Evolutionary conservation across 64 coral and sea anemone species (phyloP), one percentile per base, ranked within the genome.

Genomic region (Actinia equina): DNA sequence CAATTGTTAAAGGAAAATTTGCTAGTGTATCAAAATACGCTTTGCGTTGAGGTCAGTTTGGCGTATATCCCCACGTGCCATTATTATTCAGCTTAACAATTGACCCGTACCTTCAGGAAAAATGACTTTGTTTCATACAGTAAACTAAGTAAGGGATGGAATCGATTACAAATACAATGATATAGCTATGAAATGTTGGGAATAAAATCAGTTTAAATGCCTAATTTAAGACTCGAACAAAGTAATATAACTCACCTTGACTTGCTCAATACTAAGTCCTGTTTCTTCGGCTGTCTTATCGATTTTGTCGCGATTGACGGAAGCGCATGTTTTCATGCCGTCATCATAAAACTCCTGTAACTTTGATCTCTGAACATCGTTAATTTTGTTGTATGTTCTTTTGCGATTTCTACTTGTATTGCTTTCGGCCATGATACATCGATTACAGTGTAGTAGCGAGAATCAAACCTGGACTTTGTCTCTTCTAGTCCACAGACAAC

Each of bases 241-340:
- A n/a, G n/a, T n/a, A n/a, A n/a, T n/a, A n/a, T n/a, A 87, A 77
- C 87, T 77, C 18, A 87, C 89, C 89, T 86, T 91, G 17, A 91
- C 89, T 82, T 91, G 84, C 84, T 87, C 89, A 79, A 86, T 91
- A 43, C 84, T 82, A 0, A 86, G 84, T 26, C 89, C 84, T 55
- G 84, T 91, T 91, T 91, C 89, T 86, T 91, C 84, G 43, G 77
- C 84, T 71, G 76, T 76, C 27, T 63, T 69, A 82, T 54, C 59
- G 87, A 91, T 86, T 82, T 80, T 91, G 11, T 52, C 43, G 22
- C 30, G 45, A 91, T 86, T 67, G 52, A 52, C 51, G 54, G 76
- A 77, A 91, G 77, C 77, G 52, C 89, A 91, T 69, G 89, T 87
- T 91, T 91, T 91, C 49, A 86, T 60, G 12, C 89, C 89, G 37